Base-by-base conservation (phyloP, 2,888 invertebrate species). In the Phymatocera aterrima region DNA sequence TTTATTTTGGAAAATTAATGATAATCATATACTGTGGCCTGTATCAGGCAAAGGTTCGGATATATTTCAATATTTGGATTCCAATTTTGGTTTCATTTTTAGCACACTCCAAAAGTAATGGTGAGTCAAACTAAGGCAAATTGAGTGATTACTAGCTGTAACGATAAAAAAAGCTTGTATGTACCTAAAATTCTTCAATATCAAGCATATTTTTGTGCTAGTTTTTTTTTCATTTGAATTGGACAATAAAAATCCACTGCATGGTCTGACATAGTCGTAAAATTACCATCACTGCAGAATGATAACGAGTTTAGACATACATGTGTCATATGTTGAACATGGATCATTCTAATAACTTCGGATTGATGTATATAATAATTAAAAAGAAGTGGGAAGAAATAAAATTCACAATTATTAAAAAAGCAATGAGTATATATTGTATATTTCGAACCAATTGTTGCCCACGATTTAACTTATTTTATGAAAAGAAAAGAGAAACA, bases 381-480 rank as follows among this genome's bases (percentile, higher is more conserved):
- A 0, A 31, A 72, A 51, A 8, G 34, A 72, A 34, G 51, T 31
- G 72, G 37, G 15, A 31, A 72, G 72, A 18, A 72, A 72, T 72
- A 72, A 72, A 72, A 72, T 72, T 72, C 31, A 72, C 72, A 72
- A 34, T 51, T 21, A 72, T 72, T 43, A 74, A 60, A 74, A 78
- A 74, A 75, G 78, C 74, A 34, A 43, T 61, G 60, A 61, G 75
- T 78, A 74, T 78, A 78, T 74, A 1, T n/a, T n/a, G n/a, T n/a
- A n/a, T n/a, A n/a, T 74, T 43, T 74, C 21, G 43, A 78, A 34
- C 48, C 43, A 60, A 75, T n/a, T n/a, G 28, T 78, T 28, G 24
- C 60, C 78, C 80, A 82, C 81, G 81, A 86, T 84, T 82, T 85
- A 85, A 80, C 83, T 79, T 18, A 79, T 31, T 75, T 65, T 82